Percentiles rank a stretch among this genome's conserved stretches.
phyloP scores from a whole-genome alignment of 1,140 invertebrate species.

The Drosophila prosaltans region DNA sequence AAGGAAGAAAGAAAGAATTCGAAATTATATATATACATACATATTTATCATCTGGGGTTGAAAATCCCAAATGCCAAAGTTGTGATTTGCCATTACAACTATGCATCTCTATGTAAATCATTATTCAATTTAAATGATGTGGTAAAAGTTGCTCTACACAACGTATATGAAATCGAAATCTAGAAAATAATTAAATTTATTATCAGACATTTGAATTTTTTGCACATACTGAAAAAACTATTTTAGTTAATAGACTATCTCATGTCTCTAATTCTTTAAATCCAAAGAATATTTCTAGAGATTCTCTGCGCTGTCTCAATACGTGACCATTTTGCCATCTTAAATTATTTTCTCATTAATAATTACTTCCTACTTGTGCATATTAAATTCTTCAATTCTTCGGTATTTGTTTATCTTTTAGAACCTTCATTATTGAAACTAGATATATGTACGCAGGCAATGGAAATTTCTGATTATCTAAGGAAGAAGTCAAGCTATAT shows the following conservation, averaged over 20 bases:
- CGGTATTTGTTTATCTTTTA: no score
- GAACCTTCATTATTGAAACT: no score
- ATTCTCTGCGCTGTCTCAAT: neutral
- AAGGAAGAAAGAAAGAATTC: slow-evolving; percentile 27
- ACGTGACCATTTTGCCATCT: neutral
- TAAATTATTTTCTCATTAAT: neutral
- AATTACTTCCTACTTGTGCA: neutral
- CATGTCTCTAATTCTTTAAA: neutral
- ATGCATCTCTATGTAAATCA: slow-evolving; percentile 19
- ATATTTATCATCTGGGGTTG: slow-evolving; percentile 43
- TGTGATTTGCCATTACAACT: no score
- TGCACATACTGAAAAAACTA: no score
- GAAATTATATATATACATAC: slow-evolving; percentile 29
- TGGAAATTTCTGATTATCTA: no score
- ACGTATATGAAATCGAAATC: neutral
- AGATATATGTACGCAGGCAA: no score
- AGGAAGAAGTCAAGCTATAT: no score
- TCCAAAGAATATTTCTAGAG: neutral
- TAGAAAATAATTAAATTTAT: neutral
- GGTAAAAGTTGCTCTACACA: slow-evolving; percentile 7
- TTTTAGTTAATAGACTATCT: no score
- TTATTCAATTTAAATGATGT: slow-evolving; percentile 33
- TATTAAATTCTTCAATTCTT: neutral
- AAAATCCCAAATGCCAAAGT: neutral
- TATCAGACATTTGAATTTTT: neutral